Conservation (phyloP, 92 coral and sea anemone species). For the Scolanthus callimorphus region DNA sequence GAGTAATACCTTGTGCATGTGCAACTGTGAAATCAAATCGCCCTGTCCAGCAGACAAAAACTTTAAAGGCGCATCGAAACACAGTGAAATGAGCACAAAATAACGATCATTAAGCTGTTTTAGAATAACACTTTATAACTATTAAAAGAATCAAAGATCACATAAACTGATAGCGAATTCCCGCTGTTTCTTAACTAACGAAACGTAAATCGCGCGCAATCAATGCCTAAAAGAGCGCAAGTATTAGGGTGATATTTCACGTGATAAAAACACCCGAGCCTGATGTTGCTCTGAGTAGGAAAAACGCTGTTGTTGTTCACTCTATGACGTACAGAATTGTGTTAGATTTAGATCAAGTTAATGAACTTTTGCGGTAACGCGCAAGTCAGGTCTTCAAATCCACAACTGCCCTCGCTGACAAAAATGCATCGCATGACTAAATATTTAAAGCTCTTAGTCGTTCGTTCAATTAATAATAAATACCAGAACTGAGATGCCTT, state of each 20-base stretch:
- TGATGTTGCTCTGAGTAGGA: too few relatives aligned
- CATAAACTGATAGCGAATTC: background rate
- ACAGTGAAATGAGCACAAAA: background rate
- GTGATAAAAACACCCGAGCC: too few relatives aligned
- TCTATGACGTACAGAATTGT: background rate
- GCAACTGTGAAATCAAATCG: background rate
- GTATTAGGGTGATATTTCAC: too few relatives aligned
- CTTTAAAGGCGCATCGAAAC: background rate
- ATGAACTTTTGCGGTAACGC: conserved; percentile 3
- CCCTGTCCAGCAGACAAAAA: background rate
- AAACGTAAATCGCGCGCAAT: too few relatives aligned
- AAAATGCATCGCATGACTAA: background rate
- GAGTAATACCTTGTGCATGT: background rate
- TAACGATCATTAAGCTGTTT: background rate
- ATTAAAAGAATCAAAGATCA: background rate
- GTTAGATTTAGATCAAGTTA: background rate
- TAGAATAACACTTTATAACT: background rate
- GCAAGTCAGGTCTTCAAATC: conserved; percentile 1
- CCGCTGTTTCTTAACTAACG: too few relatives aligned
- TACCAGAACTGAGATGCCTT: background rate
- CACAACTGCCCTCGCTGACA: background rate
- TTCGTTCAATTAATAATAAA: conserved; percentile 1
- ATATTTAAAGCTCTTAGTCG: background rate
- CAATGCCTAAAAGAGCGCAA: too few relatives aligned
- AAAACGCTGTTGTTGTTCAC: background rate